These are phyloP conservation scores for Philotrypesis tridentata DNA, from an alignment of 1,140 invertebrate species.

Conservation along the genomic window DNA sequence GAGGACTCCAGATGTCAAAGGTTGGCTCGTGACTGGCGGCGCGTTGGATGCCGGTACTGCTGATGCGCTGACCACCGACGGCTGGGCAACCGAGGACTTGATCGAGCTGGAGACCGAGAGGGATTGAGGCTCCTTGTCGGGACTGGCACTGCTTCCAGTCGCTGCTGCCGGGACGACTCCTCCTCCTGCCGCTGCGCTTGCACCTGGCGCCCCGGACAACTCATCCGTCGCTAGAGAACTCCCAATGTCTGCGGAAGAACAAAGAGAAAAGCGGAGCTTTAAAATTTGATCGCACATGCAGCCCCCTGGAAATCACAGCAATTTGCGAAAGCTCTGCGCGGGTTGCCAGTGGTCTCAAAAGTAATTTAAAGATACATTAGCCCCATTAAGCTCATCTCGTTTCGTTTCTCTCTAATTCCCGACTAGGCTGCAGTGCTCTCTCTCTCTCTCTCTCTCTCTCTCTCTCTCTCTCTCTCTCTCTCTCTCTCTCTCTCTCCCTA, in stretches of 20 bases:
- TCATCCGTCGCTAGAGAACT: constrained; percentile 70
- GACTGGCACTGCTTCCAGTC: constrained; percentile 40
- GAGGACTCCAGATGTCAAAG: constrained; percentile 60
- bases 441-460: too few species aligned
- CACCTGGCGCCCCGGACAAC: constrained; percentile 68
- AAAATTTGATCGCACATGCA: not conserved
- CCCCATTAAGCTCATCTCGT: not conserved
- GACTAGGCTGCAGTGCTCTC: too few species aligned
- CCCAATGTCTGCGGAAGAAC: constrained; percentile 66
- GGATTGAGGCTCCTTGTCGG: constrained; percentile 53
- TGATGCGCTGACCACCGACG: not conserved
- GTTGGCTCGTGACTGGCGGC: constrained; percentile 58
- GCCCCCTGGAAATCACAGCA: not conserved
- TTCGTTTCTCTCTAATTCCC: not conserved
- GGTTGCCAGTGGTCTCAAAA: not conserved
- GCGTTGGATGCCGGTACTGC: constrained; percentile 46
- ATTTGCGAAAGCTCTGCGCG: not conserved
- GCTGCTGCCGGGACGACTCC: constrained; percentile 24
- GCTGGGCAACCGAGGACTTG: constrained; percentile 37
- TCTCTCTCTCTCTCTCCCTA: too few species aligned
- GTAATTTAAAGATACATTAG: not conserved
- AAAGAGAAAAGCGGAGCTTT: not conserved
- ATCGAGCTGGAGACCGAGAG: not conserved
- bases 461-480: too few species aligned
- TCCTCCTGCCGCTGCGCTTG: constrained; percentile 66